Evolutionary conservation across 2,113 vertebrate species (phyloP).

Genomic region (Clarias batrachus): DNA sequence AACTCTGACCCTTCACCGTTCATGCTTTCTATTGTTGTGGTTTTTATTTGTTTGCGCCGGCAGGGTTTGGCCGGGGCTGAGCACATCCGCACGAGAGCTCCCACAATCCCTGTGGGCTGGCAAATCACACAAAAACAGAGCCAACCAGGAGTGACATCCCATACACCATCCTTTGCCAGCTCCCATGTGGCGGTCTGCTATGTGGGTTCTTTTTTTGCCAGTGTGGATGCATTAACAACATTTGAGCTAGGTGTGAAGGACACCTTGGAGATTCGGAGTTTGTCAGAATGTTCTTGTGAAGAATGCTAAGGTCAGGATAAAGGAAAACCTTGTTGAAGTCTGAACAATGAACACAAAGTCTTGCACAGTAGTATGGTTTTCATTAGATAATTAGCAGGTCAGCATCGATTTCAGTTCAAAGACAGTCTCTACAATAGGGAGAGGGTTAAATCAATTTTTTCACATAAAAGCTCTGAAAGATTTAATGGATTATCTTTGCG

Average conservation of each 20-base stretch:
- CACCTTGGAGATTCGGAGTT: background rate
- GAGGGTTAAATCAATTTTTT: constrained; percentile 20
- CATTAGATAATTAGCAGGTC: constrained; percentile 13
- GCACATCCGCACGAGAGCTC: constrained; percentile 25
- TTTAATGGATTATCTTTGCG: constrained; percentile 28
- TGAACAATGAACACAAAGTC: background rate
- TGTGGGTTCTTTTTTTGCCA: background rate
- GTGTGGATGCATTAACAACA: constrained; percentile 32
- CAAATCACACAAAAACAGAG: constrained; percentile 26
- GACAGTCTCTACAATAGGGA: background rate
- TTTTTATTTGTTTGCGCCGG: constrained; percentile 2
- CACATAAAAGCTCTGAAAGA: constrained; percentile 13
- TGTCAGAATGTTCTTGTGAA: background rate
- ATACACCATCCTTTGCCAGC: constrained; percentile 12
- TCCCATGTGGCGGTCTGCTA: background rate
- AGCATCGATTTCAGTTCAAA: constrained; percentile 20
- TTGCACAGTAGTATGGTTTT: background rate
- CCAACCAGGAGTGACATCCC: constrained; percentile 48
- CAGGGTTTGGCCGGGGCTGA: constrained; percentile 20
- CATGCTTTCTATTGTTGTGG: constrained; percentile 28
- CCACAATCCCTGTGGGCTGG: constrained; percentile 31
- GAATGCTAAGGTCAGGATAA: constrained; percentile 11
- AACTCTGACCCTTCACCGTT: constrained; percentile 32
- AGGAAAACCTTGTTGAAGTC: background rate
- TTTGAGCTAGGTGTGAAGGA: constrained; percentile 38